Evolutionary conservation across 2,113 vertebrate genomes (phyloP), one percentile per base, ranked within the genome.

Genomic region (Sminthopsis crassicaudata): DNA sequence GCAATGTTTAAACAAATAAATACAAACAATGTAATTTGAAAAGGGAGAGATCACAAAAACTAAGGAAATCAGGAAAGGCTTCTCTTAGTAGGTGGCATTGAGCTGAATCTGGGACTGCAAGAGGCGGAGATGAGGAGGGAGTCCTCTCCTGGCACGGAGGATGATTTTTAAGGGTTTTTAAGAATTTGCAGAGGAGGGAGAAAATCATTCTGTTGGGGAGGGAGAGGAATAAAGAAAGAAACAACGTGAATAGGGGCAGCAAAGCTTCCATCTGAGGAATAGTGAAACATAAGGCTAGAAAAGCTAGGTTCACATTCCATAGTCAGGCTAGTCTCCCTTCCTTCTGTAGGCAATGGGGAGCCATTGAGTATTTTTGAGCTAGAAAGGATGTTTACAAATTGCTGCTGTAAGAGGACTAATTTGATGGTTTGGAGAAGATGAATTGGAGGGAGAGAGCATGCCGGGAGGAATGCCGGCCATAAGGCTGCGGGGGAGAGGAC

Each of bases 281-380:
- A 42, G 36, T 42, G 67, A 84, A 84, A 23, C 7, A 42, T 42
- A 42, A 23, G n/a, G 16, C n/a, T 84, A 84, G 67, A 84, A 84
- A 42, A 84, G 67, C 67, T 42, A 84, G 67, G 42, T 8, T 84
- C 60, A 90, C 88, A 84, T 88, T 94, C 53, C 95, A 91, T 92
- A 91, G 54, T 24, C 46, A 1, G 2, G 25, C 93, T 30, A 25
- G 55, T n/a, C 88, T 90, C 3, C 22, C 60, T 76, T 76, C 60
- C 8, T 42, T 36, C 67, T 84, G 19, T 42, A 84, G 67, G n/a
- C 67, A 84, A 84, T 84, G 67, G 67, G 67, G 67, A 84, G 67
- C 67, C 67, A 84, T 84, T 84, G 67, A 84, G n/a, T 84, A 84
- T 84, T 84, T 84, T 84, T 84, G 67, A 84, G 67, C 19, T 84